phyloP scores from a whole-genome alignment of 2,888 invertebrate species.

The Leucophenga montana region DNA sequence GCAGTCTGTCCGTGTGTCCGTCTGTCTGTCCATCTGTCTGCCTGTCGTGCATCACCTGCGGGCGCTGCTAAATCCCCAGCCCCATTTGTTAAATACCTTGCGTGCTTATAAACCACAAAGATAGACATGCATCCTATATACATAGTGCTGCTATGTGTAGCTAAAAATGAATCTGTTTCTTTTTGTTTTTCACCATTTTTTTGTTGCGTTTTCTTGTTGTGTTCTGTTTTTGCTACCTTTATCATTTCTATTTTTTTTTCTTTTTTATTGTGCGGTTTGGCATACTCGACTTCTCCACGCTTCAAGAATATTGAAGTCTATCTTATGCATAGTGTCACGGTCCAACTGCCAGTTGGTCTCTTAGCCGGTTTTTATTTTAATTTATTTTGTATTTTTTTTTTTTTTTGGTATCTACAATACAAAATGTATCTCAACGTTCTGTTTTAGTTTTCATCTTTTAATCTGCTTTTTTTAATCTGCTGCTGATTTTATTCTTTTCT shows the following conservation, averaged over 20 bases:
- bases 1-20: neutral
- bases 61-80: neutral
- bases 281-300: too few relatives aligned
- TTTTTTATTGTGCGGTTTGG: neutral
- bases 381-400: too few relatives aligned
- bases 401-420: too few relatives aligned
- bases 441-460: too few relatives aligned
- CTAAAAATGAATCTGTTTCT: neutral
- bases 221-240: neutral
- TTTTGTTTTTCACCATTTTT: neutral
- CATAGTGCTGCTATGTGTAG: too few relatives aligned
- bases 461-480: too few relatives aligned
- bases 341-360: too few relatives aligned
- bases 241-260: neutral
- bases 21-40: neutral
- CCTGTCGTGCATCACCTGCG: neutral
- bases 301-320: too few relatives aligned
- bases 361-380: too few relatives aligned
- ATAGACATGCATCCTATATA: neutral
- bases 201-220: neutral
- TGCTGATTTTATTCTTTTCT: too few relatives aligned
- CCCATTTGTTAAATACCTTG: neutral
- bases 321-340: too few relatives aligned
- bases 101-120: conserved; percentile 6
- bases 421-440: too few relatives aligned